These are phyloP conservation scores for Lagria hirta DNA, from an alignment of 2,888 invertebrate genomes.

Conservation along the genomic window DNA sequence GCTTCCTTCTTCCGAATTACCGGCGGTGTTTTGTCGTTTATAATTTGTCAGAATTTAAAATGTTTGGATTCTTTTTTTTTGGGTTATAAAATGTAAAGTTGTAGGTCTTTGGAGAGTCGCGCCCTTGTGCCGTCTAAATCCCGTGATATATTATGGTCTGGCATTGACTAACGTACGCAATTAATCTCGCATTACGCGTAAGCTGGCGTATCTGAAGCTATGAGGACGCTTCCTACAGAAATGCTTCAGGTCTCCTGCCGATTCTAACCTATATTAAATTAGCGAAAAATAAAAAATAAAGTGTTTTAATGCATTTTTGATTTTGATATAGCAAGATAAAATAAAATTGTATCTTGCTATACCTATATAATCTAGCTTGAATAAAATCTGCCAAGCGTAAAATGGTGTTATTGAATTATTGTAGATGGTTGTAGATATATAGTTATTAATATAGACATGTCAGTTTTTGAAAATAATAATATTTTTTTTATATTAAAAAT, in stretches of 20 bases:
- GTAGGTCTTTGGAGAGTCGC: slow-evolving; percentile 22
- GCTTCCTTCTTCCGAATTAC: slow-evolving; percentile 11
- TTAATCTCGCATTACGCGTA: slow-evolving; percentile 50
- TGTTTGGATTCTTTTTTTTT: slow-evolving; percentile 23
- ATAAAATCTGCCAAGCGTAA: too few relatives aligned
- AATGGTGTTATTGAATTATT: too few relatives aligned
- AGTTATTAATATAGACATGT: too few relatives aligned
- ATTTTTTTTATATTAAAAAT: too few relatives aligned
- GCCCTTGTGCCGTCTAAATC: slow-evolving; percentile 36
- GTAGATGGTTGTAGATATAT: too few relatives aligned
- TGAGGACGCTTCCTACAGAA: slow-evolving; percentile 22
- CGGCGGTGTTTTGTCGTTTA: slow-evolving; percentile 15
- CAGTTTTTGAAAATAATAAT: too few relatives aligned
- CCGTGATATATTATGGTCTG: slow-evolving; percentile 47
- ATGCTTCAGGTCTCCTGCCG: slow-evolving; percentile 19
- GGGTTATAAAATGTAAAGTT: slow-evolving; percentile 28
- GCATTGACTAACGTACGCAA: slow-evolving; percentile 50
- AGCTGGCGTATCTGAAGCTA: slow-evolving; percentile 29
- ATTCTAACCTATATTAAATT: too few relatives aligned
- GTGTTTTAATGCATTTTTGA: too few relatives aligned
- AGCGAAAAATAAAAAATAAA: too few relatives aligned
- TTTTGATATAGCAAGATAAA: too few relatives aligned
- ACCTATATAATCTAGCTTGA: too few relatives aligned
- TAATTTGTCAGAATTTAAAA: slow-evolving; percentile 37
- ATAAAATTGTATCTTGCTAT: too few relatives aligned